These are phyloP conservation scores for Glyphotaelius pellucidus DNA, from an alignment of 2,888 invertebrate genomes.

Conservation along the genomic window DNA sequence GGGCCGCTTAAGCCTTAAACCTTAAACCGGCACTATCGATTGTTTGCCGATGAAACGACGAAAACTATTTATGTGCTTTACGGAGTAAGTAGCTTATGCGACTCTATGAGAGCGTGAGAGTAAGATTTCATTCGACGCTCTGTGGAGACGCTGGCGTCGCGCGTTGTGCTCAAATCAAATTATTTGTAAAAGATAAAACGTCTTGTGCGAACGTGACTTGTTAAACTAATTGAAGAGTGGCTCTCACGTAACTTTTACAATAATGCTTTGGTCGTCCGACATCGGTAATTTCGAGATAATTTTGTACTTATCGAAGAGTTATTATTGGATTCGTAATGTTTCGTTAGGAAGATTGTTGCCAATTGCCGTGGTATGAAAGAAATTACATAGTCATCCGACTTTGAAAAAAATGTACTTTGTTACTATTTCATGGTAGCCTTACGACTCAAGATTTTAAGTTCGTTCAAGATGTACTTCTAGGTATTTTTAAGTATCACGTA, in stretches of 20 bases:
- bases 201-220: constrained; percentile 24
- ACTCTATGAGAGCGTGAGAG: constrained; percentile 25
- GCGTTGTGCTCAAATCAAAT: constrained; percentile 19
- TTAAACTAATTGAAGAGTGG: neutral
- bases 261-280: neutral
- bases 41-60: constrained; percentile 47
- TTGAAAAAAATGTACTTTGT: no score
- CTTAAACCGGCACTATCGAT: constrained; percentile 28
- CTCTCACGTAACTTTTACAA: neutral
- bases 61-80: constrained; percentile 1
- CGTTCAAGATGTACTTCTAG: no score
- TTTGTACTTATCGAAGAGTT: neutral
- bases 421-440: no score
- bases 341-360: neutral
- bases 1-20: constrained; percentile 40
- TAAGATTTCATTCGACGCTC: neutral
- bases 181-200: constrained; percentile 35
- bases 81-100: neutral
- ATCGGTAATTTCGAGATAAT: neutral
- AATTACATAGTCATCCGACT: neutral
- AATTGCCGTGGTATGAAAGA: neutral
- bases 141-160: constrained; percentile 10
- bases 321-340: neutral
- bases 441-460: no score
- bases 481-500: no score